A percentile compares a stretch with the other conserved stretches of the same genome.
Conservation (phyloP, 2,888 invertebrate species). For the Calameuta idolon region DNA sequence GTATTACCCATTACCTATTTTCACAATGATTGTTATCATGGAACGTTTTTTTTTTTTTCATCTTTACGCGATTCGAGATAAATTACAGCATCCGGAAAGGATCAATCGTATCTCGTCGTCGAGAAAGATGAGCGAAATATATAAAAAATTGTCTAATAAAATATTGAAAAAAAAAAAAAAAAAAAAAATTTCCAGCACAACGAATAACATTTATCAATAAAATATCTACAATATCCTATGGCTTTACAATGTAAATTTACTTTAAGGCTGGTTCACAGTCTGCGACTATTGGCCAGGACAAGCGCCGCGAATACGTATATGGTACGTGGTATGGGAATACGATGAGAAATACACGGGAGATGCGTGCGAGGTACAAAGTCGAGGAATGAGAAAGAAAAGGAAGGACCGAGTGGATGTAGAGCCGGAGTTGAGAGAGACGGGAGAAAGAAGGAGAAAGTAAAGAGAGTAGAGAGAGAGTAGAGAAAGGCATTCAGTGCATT, state of each 20-base stretch:
- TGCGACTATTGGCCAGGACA: background rate
- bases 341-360: background rate
- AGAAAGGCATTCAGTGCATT: constrained; percentile 61
- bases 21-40: background rate
- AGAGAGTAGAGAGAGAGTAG: constrained; percentile 22
- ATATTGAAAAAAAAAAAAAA: too few species aligned
- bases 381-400: constrained; percentile 7
- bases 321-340: background rate
- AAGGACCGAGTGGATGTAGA: constrained; percentile 33
- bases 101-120: background rate
- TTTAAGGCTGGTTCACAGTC: background rate
- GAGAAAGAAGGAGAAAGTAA: background rate
- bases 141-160: too few species aligned
- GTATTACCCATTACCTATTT: background rate
- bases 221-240: background rate
- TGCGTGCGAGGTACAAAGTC: background rate
- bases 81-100: background rate
- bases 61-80: background rate
- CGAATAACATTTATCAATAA: background rate
- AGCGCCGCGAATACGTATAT: background rate
- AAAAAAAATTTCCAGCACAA: too few species aligned
- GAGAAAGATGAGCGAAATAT: background rate
- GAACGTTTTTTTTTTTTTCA: background rate
- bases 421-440: constrained; percentile 24
- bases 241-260: background rate